Evolutionary conservation across 2,888 invertebrate genomes (phyloP), one percentile per base, ranked within the genome.

Genomic region (Ferdinandea cuprea): DNA sequence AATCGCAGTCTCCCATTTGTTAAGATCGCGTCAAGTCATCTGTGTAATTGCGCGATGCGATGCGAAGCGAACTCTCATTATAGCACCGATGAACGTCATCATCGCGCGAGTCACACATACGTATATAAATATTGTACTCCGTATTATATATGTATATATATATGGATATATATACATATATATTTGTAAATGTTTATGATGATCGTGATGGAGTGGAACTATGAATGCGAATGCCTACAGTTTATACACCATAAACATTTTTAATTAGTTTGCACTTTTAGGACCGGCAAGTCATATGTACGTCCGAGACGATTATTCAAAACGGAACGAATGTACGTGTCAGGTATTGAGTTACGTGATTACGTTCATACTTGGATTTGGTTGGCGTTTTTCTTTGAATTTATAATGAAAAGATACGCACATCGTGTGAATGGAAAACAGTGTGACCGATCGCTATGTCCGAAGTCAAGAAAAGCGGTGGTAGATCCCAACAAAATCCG

Each of bases 331-430:
- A 30, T 54, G 65, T 65, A 73, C 65, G 46, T 73, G 74, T 30
- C 74, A 56, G 56, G 50, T 66, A 66, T 65, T 50, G n/a, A 74
- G 74, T 58, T 66, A 74, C 74, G 74, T 74, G 74, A 58, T 74
- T 56, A 32, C 37, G 30, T 28, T 73, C 15, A 37, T 44, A 61
- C 61, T 35, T 58, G 56, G 8, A 8, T 28, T n/a, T 7, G 42
- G 25, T 44, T 68, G 19, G 11, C 9, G 17, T 35, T 6, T 32
- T 44, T 44, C 40, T 46, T 35, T 72, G 35, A 54, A 72, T 54
- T 54, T 48, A 32, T 40, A 48, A 50, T 32, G 21, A 42, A 25
- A 25, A 32, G 42, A 74, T 74, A 74, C 74, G 65, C 74, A 66
- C 30, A 17, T 2, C 3, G 17, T 3, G 5, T 25, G 3, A 50